Conservation (phyloP, 1,140 invertebrate genomes). For the Sycophila sp. region DNA sequence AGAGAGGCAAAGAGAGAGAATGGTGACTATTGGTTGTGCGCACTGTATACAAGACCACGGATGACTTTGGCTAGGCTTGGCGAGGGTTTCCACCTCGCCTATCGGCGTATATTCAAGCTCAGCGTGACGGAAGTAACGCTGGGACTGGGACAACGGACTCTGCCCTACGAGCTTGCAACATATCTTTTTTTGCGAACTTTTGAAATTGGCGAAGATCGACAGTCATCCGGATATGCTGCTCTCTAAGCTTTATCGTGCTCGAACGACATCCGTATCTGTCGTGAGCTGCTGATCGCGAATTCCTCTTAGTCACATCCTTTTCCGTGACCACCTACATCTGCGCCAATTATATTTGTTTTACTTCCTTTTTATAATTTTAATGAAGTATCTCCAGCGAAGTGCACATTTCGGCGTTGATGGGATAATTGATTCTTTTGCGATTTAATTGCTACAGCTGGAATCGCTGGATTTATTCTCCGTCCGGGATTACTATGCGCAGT, state of each 20-base stretch:
- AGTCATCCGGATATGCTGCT: slow-evolving; percentile 2
- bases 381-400: neutral
- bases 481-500: neutral
- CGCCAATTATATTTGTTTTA: too few relatives aligned
- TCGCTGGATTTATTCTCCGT: neutral
- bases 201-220: neutral
- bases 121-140: slow-evolving; percentile 65
- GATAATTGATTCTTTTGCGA: neutral
- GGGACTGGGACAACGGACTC: slow-evolving; percentile 64
- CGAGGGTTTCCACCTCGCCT: slow-evolving; percentile 62
- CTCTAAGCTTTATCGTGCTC: neutral
- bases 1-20: neutral
- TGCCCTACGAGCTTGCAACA: slow-evolving; percentile 48
- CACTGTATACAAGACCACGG: slow-evolving; percentile 43
- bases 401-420: neutral
- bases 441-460: slow-evolving; percentile 6
- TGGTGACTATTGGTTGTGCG: neutral
- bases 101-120: slow-evolving; percentile 65
- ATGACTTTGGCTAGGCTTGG: slow-evolving; percentile 65
- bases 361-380: slow-evolving; percentile 9
- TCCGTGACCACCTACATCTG: neutral
- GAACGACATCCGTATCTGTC: neutral
- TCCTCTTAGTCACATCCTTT: neutral
- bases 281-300: neutral
- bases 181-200: slow-evolving; percentile 21